Conservation (phyloP, 2,113 vertebrate genomes). For the Cephalopholis sonnerati region DNA sequence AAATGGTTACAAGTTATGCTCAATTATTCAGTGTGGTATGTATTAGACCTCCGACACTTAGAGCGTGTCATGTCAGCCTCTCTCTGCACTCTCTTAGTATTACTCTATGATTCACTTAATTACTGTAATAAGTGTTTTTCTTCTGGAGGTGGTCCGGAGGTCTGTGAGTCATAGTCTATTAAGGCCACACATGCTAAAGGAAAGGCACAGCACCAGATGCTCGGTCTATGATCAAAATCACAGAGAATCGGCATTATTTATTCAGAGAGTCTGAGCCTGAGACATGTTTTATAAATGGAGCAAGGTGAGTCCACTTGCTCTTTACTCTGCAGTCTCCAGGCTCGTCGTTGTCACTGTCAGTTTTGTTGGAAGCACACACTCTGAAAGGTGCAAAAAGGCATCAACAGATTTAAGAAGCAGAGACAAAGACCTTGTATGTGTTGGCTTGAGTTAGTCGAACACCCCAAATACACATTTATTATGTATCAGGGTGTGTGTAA, state of each 20-base stretch:
- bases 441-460: constrained; percentile 24
- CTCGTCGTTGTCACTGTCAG: constrained; percentile 5
- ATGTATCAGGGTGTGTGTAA: neutral
- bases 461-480: constrained; percentile 14
- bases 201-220: constrained; percentile 63
- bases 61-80: constrained; percentile 25
- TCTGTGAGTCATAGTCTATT: constrained; percentile 74
- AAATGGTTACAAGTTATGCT: constrained; percentile 46
- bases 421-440: constrained; percentile 19
- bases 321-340: constrained; percentile 33
- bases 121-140: constrained; percentile 81
- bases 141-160: constrained; percentile 73
- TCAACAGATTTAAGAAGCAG: constrained; percentile 29
- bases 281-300: constrained; percentile 61
- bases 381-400: neutral
- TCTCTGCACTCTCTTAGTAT: constrained; percentile 44
- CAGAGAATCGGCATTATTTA: constrained; percentile 49
- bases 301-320: constrained; percentile 2
- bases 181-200: constrained; percentile 65
- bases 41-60: constrained; percentile 33
- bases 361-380: neutral
- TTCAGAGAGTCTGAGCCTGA: constrained; percentile 38
- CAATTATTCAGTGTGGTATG: constrained; percentile 41
- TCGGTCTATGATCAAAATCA: constrained; percentile 58
- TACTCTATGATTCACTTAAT: constrained; percentile 76